Base-by-base conservation (phyloP, 2,113 vertebrate species). In the Crocuta crocuta region DNA sequence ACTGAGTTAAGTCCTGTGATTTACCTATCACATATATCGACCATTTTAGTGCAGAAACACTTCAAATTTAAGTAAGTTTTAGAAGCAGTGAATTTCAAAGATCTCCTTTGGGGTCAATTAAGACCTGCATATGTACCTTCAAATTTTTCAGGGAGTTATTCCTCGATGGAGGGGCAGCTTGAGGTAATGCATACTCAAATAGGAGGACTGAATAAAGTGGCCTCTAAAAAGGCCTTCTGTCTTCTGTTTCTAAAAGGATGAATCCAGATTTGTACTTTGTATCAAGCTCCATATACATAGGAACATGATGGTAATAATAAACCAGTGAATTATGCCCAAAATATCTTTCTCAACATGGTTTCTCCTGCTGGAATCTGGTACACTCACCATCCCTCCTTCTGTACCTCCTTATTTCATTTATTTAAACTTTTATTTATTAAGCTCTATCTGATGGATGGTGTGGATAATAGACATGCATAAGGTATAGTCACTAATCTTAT, bases 21-120 rank as follows among this genome's bases (percentile, higher is more conserved):
- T 97, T 90, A 86, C 81, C 89, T 79, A 89, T 94, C 45, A 83
- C 61, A 96, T 84, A 53, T 31, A 63, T 84, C 89, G 21, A 11
- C n/a, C 79, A 82, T 91, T 90, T 97, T 81, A 88, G 58, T 50
- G 28, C 21, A 97, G 73, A 79, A 95, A 94, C 58, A 84, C 58
- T 96, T 96, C 85, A 50, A 58, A 78, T 97, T 97, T 92, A 97
- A 94, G 80, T 93, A 92, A 7, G 43, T 82, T 96, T 97, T 70
- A 80, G 86, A 95, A 95, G 82, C 65, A 84, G 39, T 73, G 63
- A 96, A 92, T 80, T 94, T 97, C 66, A 95, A 95, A 97, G 74
- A 84, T 71, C 43, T 96, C 79, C 79, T 97, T 19, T 88, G 86
- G 95, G 97, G 92, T 98, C 97, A 96, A 63, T 97, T 95, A 98